Percentiles rank a stretch among this genome's conserved stretches.
Evolutionary conservation across 2,888 invertebrate species (phyloP).

Genomic region (Andrena dorsata): DNA sequence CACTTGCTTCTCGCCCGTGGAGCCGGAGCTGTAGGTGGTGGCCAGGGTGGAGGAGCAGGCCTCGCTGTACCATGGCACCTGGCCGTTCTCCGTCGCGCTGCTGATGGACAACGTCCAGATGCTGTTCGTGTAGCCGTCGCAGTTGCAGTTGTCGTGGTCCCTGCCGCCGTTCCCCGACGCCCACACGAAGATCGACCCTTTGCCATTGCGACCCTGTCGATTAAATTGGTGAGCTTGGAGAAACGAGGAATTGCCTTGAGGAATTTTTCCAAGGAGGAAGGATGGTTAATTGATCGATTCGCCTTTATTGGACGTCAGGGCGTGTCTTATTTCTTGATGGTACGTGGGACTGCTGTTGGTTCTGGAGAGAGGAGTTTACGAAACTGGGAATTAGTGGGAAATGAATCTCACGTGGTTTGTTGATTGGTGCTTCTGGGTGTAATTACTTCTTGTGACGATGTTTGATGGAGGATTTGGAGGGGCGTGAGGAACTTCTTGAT

Average conservation of each 20-base stretch:
- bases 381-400: no score
- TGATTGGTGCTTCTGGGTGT: no score
- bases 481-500: no score
- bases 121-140: constrained; percentile 99
- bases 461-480: no score
- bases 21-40: constrained; percentile 98
- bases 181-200: constrained; percentile 99
- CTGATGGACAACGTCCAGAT: constrained; percentile 99
- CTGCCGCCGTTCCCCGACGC: constrained; percentile 99
- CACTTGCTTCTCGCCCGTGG: constrained; percentile 94
- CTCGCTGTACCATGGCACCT: constrained; percentile 99
- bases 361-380: no score
- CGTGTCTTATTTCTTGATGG: neutral
- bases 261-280: neutral
- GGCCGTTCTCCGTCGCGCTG: constrained; percentile 96
- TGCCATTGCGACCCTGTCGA: constrained; percentile 93
- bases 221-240: constrained; percentile 31
- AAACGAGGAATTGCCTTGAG: constrained; percentile 3
- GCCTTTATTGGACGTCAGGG: constrained; percentile 3
- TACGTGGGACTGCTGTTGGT: no score
- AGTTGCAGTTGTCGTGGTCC: constrained; percentile 98
- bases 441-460: no score
- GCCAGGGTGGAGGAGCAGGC: constrained; percentile 99
- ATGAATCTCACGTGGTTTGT: no score
- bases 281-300: constrained; percentile 16